phyloP scores from a whole-genome alignment of 2,888 invertebrate species.

The Gasteruption jaculator region DNA sequence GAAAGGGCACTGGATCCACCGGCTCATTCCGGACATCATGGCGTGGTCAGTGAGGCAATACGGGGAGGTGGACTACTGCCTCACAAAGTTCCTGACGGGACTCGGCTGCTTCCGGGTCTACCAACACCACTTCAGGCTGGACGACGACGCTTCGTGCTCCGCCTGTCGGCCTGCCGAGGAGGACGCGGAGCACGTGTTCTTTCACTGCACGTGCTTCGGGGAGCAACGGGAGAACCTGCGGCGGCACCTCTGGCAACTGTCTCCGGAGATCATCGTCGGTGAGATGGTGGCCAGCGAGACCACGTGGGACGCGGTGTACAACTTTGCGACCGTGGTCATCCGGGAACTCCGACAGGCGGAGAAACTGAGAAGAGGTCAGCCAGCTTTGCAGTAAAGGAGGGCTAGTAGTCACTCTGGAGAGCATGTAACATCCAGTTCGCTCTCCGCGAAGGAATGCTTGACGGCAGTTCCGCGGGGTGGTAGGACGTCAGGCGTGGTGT shows the following conservation, averaged over 20 bases:
- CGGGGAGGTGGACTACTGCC: neutral
- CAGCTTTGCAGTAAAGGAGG: too few relatives aligned
- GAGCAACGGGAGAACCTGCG: neutral
- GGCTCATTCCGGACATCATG: too few relatives aligned
- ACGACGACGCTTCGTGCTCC: neutral
- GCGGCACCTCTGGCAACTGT: neutral
- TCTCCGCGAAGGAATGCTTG: too few relatives aligned
- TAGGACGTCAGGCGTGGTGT: too few relatives aligned
- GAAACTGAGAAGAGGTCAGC: neutral
- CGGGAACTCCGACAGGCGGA: slow-evolving; percentile 1
- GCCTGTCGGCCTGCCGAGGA: neutral
- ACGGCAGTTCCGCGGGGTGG: too few relatives aligned
- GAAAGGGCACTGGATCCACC: too few relatives aligned
- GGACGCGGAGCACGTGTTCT: slow-evolving; percentile 6
- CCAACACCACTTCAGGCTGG: neutral
- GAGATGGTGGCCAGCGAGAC: neutral
- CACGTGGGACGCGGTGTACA: neutral
- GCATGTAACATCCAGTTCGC: too few relatives aligned
- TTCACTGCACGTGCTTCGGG: neutral
- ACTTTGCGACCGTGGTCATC: neutral
- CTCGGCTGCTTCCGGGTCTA: slow-evolving; percentile 6
- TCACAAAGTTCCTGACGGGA: neutral
- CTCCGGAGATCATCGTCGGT: neutral
- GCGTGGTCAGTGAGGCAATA: slow-evolving; percentile 2
- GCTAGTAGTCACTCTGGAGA: too few relatives aligned